A percentile compares a stretch with the other conserved stretches of the same genome.
Evolutionary conservation across 2,888 invertebrate genomes (phyloP).

Genomic region (Drosophila villosipedis): DNA sequence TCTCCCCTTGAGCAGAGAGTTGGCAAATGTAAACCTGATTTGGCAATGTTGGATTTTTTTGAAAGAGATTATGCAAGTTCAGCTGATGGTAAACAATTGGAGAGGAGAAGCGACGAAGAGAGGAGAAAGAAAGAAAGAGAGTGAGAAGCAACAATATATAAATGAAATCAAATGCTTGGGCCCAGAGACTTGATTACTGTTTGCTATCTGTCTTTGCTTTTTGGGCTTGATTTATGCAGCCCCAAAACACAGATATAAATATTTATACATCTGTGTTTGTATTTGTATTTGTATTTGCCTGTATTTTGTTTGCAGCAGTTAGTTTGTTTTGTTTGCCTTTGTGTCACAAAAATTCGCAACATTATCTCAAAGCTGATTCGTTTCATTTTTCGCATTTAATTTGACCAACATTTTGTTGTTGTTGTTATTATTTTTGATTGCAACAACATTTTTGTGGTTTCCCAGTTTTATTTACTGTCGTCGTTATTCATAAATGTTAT

Average conservation of each 20-base stretch:
- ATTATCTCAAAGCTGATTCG: slow-evolving; percentile 46
- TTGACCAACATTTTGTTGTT: slow-evolving; percentile 41
- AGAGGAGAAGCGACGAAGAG: background rate
- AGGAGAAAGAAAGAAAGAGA: slow-evolving; percentile 4
- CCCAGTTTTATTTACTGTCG: slow-evolving; percentile 39
- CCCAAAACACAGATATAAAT: slow-evolving; percentile 22
- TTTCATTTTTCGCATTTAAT: slow-evolving; percentile 40
- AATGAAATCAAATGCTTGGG: slow-evolving; percentile 52
- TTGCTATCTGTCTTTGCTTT: slow-evolving; percentile 21
- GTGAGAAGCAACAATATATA: slow-evolving; percentile 21
- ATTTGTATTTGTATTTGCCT: slow-evolving; percentile 13
- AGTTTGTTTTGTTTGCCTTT: slow-evolving; percentile 44
- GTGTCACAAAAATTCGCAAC: slow-evolving; percentile 61
- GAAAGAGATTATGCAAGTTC: slow-evolving; percentile 67
- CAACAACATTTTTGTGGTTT: slow-evolving; percentile 63
- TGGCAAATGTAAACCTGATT: slow-evolving; percentile 58
- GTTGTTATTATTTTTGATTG: slow-evolving; percentile 30
- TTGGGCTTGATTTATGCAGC: slow-evolving; percentile 53
- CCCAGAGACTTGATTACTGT: slow-evolving; percentile 59
- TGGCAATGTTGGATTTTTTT: slow-evolving; percentile 46
- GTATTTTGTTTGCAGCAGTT: slow-evolving; percentile 14
- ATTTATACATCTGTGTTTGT: background rate
- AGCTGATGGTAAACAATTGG: slow-evolving; percentile 42
- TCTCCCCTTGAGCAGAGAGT: slow-evolving; percentile 32
- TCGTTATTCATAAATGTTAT: slow-evolving; percentile 51